Evolutionary conservation across 2,113 vertebrate species (phyloP), one percentile per base, ranked within the genome.

Genomic region (Rhynchomys soricoides): DNA sequence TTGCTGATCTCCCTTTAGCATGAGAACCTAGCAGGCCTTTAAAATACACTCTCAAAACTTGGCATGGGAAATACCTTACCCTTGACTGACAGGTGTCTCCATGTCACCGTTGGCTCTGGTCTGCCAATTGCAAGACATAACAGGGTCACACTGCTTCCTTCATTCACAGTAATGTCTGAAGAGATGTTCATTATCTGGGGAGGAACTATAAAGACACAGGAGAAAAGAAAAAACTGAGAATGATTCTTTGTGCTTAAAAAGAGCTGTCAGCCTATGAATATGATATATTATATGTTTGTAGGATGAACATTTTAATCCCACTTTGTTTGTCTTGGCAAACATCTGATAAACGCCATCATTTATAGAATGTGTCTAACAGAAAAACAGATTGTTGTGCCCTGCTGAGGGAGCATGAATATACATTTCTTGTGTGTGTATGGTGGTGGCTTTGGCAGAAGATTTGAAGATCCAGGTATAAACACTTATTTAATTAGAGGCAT

Each of bases 141-240:
- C 7, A 99, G 99, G 85, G 99, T 99, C 95, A 99, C 98, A 0
- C 99, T 99, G 98, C 99, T 99, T 97, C 99, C 99, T 97, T 99
- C 99, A 0, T 99, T 99, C 97, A 99, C 99, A 0, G 99, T 99
- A 97, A 99, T 94, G 88, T 99, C 99, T 8, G 98, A 99, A 0
- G 99, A 99, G 98, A 99, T 99, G 97, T 99, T 99, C 59, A 99
- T 99, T 88, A 99, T 99, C 98, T 99, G 99, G 12, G 99, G 99
- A 75, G 99, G 99, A 82, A 99, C 99, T 99, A 97, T 37, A 97
- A 95, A 81, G n/a, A 93, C 71, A 86, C 83, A 94, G 57, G 16
- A 75, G 52, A 92, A 15, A 48, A 92, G 11, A 52, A 57, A 71
- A 7, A 21, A 7, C 26, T 86, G 34, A 91, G 31, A 71, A 94